A percentile compares a stretch with the other conserved stretches of the same genome.
phyloP scores from a whole-genome alignment of 2,888 invertebrate genomes.

The Liposcelis brunnea region DNA sequence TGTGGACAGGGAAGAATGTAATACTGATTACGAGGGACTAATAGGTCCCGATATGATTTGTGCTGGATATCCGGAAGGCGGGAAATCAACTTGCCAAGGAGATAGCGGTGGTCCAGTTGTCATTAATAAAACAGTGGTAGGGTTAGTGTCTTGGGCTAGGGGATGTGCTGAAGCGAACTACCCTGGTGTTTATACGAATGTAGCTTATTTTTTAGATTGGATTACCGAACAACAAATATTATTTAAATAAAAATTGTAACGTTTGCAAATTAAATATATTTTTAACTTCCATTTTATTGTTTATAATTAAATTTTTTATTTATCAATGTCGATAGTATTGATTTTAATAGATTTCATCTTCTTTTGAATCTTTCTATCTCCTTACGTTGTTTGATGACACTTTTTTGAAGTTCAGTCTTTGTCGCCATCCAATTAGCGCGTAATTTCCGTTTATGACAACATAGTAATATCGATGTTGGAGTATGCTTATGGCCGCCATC shows the following conservation, averaged over 20 bases:
- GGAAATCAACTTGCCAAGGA: constrained; percentile 12
- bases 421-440: no score
- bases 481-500: no score
- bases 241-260: no score
- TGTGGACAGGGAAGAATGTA: constrained; percentile 1
- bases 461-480: no score
- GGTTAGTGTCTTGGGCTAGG: constrained; percentile 11
- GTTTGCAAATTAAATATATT: no score
- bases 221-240: background rate
- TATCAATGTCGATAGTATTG: background rate
- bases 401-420: no score
- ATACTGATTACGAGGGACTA: background rate
- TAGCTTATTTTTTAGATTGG: constrained; percentile 8
- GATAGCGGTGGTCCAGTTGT: constrained; percentile 12
- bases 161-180: constrained; percentile 9
- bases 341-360: no score
- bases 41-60: constrained; percentile 11
- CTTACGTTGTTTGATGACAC: no score
- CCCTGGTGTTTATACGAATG: constrained; percentile 11
- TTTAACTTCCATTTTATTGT: background rate
- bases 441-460: no score
- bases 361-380: no score
- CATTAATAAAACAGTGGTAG: background rate
- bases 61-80: constrained; percentile 8
- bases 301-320: background rate